Percentiles rank a stretch among this genome's conserved stretches.
These are phyloP conservation scores for Arvicanthis niloticus DNA, from an alignment of 2,113 vertebrate species.

Conservation along the genomic window DNA sequence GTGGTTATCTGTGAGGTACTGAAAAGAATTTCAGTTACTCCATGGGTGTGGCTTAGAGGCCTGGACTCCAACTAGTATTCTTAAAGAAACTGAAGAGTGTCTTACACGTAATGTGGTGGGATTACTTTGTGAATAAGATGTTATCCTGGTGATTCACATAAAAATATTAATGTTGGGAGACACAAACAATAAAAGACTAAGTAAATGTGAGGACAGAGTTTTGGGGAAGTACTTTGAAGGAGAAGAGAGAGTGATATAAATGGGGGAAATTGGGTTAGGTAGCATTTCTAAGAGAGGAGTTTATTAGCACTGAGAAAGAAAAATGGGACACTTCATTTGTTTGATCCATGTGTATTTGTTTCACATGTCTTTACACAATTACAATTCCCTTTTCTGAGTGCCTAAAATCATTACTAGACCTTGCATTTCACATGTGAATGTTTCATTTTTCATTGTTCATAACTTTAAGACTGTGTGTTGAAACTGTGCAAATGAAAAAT, in stretches of 20 bases:
- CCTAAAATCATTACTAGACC: neutral
- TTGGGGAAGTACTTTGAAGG: neutral
- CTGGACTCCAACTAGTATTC: neutral
- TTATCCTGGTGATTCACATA: neutral
- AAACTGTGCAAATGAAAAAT: neutral
- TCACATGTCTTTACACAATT: neutral
- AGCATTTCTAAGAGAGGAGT: neutral
- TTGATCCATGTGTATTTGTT: neutral
- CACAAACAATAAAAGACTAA: neutral
- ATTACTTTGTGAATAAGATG: neutral
- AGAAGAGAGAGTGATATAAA: neutral
- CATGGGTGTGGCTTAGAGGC: neutral
- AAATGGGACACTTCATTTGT: neutral
- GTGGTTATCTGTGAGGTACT: neutral
- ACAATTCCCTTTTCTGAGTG: neutral
- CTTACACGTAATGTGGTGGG: neutral
- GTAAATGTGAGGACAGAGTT: neutral
- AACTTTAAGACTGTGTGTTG: neutral
- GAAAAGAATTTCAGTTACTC: neutral
- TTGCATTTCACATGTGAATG: neutral
- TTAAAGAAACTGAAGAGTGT: neutral
- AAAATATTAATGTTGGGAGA: neutral
- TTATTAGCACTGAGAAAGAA: neutral
- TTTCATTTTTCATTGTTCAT: neutral
- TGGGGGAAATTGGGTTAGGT: neutral